Percentiles rank a stretch among this genome's conserved stretches.
Evolutionary conservation across 2,113 vertebrate species (phyloP).

Genomic region (mouse (Mus musculus)): DNA sequence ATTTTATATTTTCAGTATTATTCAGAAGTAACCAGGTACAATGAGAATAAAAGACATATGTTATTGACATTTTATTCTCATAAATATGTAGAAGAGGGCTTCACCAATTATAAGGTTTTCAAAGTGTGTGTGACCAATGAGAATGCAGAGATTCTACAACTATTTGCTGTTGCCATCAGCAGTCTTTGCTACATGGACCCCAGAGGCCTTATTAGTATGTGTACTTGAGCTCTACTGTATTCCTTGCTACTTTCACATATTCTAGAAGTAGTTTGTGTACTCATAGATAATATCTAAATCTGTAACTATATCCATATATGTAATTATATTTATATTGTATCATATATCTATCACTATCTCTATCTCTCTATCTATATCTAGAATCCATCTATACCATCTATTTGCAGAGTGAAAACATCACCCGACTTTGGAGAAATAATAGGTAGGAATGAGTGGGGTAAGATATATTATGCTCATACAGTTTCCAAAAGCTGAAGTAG

Average conservation of each 20-base stretch:
- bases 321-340: background rate
- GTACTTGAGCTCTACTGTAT: background rate
- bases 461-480: background rate
- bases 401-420: background rate
- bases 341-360: background rate
- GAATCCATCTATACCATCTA: background rate
- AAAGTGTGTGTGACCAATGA: background rate
- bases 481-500: background rate
- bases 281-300: background rate
- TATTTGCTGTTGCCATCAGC: background rate
- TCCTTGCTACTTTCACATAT: background rate
- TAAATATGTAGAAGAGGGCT: background rate
- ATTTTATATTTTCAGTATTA: constrained; percentile 8
- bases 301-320: background rate
- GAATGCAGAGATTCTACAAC: background rate
- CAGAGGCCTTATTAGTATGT: background rate
- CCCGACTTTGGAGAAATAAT: background rate
- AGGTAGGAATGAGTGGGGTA: background rate
- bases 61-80: background rate
- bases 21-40: background rate
- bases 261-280: background rate
- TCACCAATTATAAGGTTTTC: background rate
- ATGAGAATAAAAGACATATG: background rate
- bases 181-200: background rate
- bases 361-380: background rate